Base-by-base conservation (phyloP, 2,888 invertebrate species). In the Brachyopa scutellaris region DNA sequence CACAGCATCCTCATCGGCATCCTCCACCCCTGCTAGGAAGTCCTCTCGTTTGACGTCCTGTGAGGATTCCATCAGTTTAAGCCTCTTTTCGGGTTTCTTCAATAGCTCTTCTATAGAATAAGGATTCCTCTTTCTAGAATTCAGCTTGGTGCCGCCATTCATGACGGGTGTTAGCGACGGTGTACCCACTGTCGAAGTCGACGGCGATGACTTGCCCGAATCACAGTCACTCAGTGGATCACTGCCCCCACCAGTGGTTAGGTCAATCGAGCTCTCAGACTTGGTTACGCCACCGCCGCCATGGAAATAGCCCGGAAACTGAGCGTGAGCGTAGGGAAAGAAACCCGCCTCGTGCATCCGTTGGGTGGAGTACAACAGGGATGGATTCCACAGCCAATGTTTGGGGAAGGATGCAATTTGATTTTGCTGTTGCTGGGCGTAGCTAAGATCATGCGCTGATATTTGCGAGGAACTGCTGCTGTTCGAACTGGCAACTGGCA, bases 21-120 rank as follows among this genome's bases (percentile, higher is more conserved):
- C 80, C 8, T 73, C 77, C 2, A 62, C 47, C 4, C 45, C 42
- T n/a, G 45, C 76, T 13, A 80, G 9, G 49, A 61, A 21, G 59
- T 53, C 79, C 23, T 69, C 55, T 13, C 15, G 38, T 23, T 78
- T 78, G 7, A 70, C 45, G 31, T 78, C 57, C 9, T 42, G 61
- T 1, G 66, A 21, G 2, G 73, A 51, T 1, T 79, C 79, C 40
- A 59, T 67, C 21, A 77, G 31, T 11, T 69, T 77, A 0, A 77
- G 77, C 40, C 89, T 87, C 87, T 94, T 94, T 84, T 94, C 94
- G 0, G 96, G 96, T 85, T 96, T 96, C 88, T 96, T 97, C 23
- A 97, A 88, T 6, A 97, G 89, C 87, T 97, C 97, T 86, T 96
- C 97, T 87, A 97, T 97, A 1, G 96, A 96, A 87, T 97, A 97